Percentiles rank a stretch among this genome's conserved stretches.
Evolutionary conservation across 2,113 vertebrate genomes (phyloP).

Genomic region (Syrmaticus mikado): DNA sequence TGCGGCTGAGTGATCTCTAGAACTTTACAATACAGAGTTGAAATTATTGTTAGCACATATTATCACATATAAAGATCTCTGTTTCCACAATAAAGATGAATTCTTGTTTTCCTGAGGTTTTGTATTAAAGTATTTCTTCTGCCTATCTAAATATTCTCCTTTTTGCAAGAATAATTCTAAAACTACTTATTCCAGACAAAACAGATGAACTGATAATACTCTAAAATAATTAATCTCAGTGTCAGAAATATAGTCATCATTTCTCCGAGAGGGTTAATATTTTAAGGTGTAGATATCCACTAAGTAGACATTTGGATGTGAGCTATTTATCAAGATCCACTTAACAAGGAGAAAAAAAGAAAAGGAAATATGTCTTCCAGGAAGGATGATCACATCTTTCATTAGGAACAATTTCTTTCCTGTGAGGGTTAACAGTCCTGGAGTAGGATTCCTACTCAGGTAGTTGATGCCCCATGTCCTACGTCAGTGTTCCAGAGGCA

Average conservation of each 20-base stretch:
- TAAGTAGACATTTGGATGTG: neutral
- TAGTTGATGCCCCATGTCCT: neutral
- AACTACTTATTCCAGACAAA: neutral
- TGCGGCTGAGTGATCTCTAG: neutral
- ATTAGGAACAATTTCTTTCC: neutral
- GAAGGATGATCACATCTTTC: neutral
- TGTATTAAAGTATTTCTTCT: neutral
- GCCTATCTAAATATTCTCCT: neutral
- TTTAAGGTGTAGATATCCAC: neutral
- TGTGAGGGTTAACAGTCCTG: neutral
- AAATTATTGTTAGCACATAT: neutral
- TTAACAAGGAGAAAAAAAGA: neutral
- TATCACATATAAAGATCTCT: too few relatives aligned
- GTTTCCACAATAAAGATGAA: neutral
- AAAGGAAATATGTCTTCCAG: neutral
- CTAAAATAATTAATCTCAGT: neutral
- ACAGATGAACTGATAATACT: neutral
- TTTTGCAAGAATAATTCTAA: neutral
- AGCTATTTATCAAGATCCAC: neutral
- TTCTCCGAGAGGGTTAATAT: neutral
- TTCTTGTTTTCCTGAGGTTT: rapidly evolving
- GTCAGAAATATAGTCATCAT: neutral
- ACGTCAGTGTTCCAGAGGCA: neutral
- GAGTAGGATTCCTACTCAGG: neutral
- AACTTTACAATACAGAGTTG: neutral